phyloP scores from a whole-genome alignment of 2,888 invertebrate genomes.

The Epistrophe eligans region DNA sequence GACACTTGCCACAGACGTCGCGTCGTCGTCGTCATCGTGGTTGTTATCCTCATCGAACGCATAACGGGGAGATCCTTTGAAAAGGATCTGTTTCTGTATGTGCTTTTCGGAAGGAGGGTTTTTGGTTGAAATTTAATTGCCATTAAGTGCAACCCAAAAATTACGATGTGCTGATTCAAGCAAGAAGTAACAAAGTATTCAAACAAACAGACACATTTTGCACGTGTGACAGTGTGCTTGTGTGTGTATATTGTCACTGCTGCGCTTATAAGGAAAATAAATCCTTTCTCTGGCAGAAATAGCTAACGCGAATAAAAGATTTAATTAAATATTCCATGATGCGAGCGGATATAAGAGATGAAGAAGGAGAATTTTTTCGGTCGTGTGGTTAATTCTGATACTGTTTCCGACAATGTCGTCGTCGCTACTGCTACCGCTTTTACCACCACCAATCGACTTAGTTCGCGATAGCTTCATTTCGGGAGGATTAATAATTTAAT shows the following conservation, averaged over 20 bases:
- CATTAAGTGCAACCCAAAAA: constrained; percentile 75
- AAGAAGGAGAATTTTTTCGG: constrained; percentile 9
- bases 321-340: constrained; percentile 70
- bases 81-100: not conserved
- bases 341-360: constrained; percentile 21
- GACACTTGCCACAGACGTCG: constrained; percentile 70
- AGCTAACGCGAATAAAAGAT: constrained; percentile 61
- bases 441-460: constrained; percentile 50
- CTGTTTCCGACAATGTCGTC: not conserved
- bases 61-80: constrained; percentile 27
- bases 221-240: not conserved
- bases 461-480: constrained; percentile 61
- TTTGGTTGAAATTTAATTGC: constrained; percentile 70
- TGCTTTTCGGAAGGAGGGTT: constrained; percentile 46
- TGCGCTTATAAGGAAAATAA: constrained; percentile 20
- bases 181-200: constrained; percentile 31
- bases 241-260: constrained; percentile 24
- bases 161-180: constrained; percentile 72
- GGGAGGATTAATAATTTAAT: constrained; percentile 49
- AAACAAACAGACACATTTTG: not conserved
- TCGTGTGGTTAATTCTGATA: constrained; percentile 46
- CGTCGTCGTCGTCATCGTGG: not conserved
- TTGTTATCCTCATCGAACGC: not conserved
- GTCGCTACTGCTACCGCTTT: too few relatives aligned
- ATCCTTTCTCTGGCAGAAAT: constrained; percentile 42